phyloP scores from a whole-genome alignment of 2,113 vertebrate genomes.

The Zingel zingel region DNA sequence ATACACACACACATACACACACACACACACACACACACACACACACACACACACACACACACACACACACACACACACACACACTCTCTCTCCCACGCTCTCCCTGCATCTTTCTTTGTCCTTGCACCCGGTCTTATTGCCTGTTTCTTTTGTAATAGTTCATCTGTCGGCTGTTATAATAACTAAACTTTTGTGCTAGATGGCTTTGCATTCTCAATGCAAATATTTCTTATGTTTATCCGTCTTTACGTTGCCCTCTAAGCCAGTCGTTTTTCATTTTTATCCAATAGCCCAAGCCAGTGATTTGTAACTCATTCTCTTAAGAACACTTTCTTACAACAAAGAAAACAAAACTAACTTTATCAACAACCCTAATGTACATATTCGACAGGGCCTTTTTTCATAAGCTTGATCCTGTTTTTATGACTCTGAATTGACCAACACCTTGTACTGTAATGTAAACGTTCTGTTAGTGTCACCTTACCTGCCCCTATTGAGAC shows the following conservation, averaged over 20 bases:
- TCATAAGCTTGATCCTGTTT: neutral
- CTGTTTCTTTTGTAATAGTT: slow-evolving; percentile 22
- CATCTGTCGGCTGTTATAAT: slow-evolving; percentile 17
- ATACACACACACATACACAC: slow-evolving; percentile 31
- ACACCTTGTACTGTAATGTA: neutral
- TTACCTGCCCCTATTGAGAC: neutral
- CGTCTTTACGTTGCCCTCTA: slow-evolving; percentile 31
- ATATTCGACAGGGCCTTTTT: neutral
- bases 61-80: slow-evolving; percentile 20
- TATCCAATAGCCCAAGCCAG: slow-evolving; percentile 32
- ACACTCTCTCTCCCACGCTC: neutral
- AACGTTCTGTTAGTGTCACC: neutral
- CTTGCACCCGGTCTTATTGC: neutral
- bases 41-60: slow-evolving; percentile 12
- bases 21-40: slow-evolving; percentile 12
- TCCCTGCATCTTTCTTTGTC: neutral
- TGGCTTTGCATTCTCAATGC: slow-evolving; percentile 29
- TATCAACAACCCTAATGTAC: neutral
- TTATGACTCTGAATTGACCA: neutral
- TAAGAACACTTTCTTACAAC: neutral
- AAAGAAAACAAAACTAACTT: slow-evolving; percentile 8
- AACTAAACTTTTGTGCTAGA: slow-evolving; percentile 4
- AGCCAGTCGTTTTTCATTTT: slow-evolving; percentile 29
- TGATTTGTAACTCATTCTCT: slow-evolving; percentile 32
- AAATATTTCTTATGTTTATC: slow-evolving; percentile 33